phyloP scores from a whole-genome alignment of 2,888 invertebrate genomes.

The Boloria selene region DNA sequence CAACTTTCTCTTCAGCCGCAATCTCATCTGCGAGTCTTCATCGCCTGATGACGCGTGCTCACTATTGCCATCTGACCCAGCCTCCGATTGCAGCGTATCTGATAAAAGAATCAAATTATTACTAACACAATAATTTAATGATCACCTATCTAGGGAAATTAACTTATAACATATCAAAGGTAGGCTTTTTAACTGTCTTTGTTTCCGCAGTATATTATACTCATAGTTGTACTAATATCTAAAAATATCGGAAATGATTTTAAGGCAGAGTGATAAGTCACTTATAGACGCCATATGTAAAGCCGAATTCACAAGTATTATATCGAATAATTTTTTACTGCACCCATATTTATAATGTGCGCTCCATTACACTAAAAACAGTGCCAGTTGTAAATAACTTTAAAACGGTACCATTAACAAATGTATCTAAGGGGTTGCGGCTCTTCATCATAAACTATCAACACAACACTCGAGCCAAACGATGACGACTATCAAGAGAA shows the following conservation, averaged over 20 bases:
- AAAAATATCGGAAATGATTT: not conserved
- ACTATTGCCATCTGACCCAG: conserved; percentile 92
- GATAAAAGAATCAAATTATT: conserved; percentile 44
- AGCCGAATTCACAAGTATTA: conserved; percentile 7
- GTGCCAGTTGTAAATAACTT: conserved; percentile 35
- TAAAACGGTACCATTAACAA: conserved; percentile 49
- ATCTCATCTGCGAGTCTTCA: conserved; percentile 95
- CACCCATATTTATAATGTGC: conserved; percentile 23
- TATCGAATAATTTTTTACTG: conserved; percentile 8
- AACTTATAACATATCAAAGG: too few relatives aligned
- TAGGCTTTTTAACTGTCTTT: too few relatives aligned
- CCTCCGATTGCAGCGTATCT: conserved; percentile 84
- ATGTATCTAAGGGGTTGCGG: conserved; percentile 41
- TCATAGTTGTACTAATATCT: not conserved
- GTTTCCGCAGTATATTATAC: not conserved
- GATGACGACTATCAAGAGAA: conserved; percentile 68
- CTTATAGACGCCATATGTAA: conserved; percentile 2
- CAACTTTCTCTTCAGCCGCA: conserved; percentile 96
- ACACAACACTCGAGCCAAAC: conserved; percentile 64
- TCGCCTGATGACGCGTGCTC: conserved; percentile 95
- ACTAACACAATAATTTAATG: not conserved
- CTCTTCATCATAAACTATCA: conserved; percentile 74
- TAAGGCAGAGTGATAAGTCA: not conserved
- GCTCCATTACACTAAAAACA: conserved; percentile 26
- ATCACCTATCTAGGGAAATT: too few relatives aligned